Percentiles rank a stretch among this genome's conserved stretches.
Conservation (phyloP, 1,140 invertebrate species). For the Holcopasites calliopsidis region DNA sequence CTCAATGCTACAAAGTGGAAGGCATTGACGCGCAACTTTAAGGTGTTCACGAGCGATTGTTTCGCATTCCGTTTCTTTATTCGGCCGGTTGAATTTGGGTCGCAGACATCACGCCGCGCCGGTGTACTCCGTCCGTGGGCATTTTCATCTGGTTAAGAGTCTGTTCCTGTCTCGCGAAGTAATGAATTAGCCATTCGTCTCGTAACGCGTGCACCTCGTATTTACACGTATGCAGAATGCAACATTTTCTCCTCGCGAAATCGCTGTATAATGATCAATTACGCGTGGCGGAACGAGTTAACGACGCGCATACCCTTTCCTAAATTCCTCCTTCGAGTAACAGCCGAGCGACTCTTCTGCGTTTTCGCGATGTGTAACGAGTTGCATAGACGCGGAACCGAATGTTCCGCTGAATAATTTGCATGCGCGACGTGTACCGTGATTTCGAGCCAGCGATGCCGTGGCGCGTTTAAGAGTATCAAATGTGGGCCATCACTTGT, state of each 20-base stretch:
- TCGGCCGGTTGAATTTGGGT: conserved; percentile 10
- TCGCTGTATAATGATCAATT: not conserved
- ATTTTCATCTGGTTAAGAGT: conserved; percentile 24
- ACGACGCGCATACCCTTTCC: not conserved
- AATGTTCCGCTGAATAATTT: too few species aligned
- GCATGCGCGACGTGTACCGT: too few species aligned
- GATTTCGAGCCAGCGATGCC: too few species aligned
- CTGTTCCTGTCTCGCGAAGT: conserved; percentile 20
- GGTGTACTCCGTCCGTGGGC: conserved; percentile 18
- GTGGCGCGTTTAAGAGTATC: too few species aligned
- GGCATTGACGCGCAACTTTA: not conserved
- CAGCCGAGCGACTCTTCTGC: not conserved
- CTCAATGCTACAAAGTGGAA: too few species aligned
- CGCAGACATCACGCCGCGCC: not conserved
- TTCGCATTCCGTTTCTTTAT: not conserved
- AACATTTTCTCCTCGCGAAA: conserved; percentile 31
- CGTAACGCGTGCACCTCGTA: conserved; percentile 13
- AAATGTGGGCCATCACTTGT: too few species aligned
- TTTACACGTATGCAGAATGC: not conserved
- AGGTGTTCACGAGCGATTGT: not conserved
- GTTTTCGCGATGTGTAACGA: not conserved
- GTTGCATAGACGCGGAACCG: too few species aligned
- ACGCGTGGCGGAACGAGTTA: conserved; percentile 6
- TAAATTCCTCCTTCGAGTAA: not conserved
- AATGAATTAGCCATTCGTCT: conserved; percentile 32